These are phyloP conservation scores for Microcebus griseorufus DNA, from an alignment of 2,113 vertebrate genomes.

Conservation along the genomic window DNA sequence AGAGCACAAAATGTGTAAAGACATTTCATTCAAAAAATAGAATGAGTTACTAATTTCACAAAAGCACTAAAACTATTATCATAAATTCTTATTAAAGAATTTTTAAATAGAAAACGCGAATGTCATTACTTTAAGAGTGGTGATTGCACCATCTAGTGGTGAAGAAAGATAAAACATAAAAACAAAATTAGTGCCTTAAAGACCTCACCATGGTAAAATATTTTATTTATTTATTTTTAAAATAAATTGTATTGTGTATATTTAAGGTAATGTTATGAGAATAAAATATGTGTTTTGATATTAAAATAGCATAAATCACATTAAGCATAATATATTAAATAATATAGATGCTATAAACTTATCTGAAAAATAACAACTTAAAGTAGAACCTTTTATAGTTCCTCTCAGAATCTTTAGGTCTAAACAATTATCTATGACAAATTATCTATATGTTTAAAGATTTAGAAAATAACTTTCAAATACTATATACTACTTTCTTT, in stretches of 20 bases:
- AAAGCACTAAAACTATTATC: not conserved
- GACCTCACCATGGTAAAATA: not conserved
- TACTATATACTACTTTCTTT: not conserved
- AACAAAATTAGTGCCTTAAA: not conserved
- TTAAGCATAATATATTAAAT: not conserved
- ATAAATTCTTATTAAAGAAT: conserved; percentile 1
- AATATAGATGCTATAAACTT: not conserved
- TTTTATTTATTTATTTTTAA: not conserved
- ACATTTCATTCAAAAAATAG: not conserved
- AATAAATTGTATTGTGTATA: not conserved
- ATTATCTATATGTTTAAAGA: not conserved
- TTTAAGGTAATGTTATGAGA: not conserved
- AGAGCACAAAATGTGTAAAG: not conserved
- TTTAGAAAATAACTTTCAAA: not conserved
- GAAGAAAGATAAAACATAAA: not conserved
- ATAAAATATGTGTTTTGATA: conserved; percentile 32
- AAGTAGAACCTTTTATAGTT: not conserved
- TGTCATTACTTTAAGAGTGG: conserved; percentile 2
- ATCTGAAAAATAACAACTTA: conserved; percentile 7
- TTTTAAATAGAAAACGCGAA: not conserved
- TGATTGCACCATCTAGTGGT: conserved; percentile 58
- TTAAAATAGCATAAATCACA: conserved; percentile 6
- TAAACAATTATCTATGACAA: not conserved
- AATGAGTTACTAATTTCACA: not conserved
- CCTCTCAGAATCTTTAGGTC: not conserved